Percentiles rank a stretch among this genome's conserved stretches.
Evolutionary conservation across 2,888 invertebrate genomes (phyloP).

Genomic region (Ophioninae sp.): DNA sequence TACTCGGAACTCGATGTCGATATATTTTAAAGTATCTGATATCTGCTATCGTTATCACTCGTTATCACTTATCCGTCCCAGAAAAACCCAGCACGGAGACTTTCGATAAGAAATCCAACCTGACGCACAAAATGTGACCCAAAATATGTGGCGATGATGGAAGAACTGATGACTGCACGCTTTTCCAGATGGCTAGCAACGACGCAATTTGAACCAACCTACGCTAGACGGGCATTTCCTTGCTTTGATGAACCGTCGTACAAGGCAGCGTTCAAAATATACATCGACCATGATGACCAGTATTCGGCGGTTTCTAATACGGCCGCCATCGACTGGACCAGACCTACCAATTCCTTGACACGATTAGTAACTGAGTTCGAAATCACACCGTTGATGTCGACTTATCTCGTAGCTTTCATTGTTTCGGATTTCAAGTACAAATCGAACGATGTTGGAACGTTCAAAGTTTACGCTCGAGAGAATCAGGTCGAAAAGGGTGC

Average conservation of each 20-base stretch:
- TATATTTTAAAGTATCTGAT: background rate
- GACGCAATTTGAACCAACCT: conserved; percentile 87
- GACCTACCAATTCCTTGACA: conserved; percentile 1
- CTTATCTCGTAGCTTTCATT: conserved; percentile 84
- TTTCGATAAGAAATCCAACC: background rate
- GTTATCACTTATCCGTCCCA: background rate
- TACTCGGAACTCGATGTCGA: background rate
- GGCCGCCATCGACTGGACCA: background rate
- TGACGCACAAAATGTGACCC: background rate
- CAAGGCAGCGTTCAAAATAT: conserved; percentile 86
- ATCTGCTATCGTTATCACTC: background rate
- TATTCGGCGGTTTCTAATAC: conserved; percentile 79
- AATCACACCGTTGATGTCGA: conserved; percentile 77
- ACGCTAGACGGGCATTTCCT: conserved; percentile 87
- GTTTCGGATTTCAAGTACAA: conserved; percentile 81
- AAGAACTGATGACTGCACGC: background rate
- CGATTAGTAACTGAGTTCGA: conserved; percentile 65
- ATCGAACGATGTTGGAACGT: background rate
- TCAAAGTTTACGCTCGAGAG: conserved; percentile 77
- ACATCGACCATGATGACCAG: conserved; percentile 82
- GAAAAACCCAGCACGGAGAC: background rate
- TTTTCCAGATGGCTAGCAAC: conserved; percentile 84
- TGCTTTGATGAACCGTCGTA: conserved; percentile 89
- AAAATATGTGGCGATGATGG: background rate
- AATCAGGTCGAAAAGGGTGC: conserved; percentile 87